These are phyloP conservation scores for Nebria ingens DNA, from an alignment of 1,140 invertebrate genomes.

Conservation along the genomic window DNA sequence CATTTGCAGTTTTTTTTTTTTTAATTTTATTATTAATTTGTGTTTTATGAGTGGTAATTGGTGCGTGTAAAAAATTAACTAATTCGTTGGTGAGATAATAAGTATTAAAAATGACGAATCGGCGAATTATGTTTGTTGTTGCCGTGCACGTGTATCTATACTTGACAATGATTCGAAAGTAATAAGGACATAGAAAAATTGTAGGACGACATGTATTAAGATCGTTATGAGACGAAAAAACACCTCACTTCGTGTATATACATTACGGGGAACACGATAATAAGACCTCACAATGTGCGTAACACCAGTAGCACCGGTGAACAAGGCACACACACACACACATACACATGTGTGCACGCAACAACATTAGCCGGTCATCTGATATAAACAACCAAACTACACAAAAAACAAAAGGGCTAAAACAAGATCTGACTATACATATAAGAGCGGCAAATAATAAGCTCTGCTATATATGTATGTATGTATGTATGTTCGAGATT, in stretches of 20 bases:
- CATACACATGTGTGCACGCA: neutral
- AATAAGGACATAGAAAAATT: neutral
- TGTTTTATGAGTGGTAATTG: too few relatives aligned
- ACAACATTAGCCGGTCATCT: neutral
- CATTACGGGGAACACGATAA: neutral
- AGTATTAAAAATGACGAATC: too few relatives aligned
- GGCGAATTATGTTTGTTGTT: too few relatives aligned
- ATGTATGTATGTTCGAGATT: slow-evolving; percentile 2
- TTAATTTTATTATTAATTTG: too few relatives aligned
- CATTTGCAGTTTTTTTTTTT: too few relatives aligned
- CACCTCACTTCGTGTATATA: neutral
- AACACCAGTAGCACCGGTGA: neutral
- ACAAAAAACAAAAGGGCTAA: too few relatives aligned
- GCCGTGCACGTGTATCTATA: too few relatives aligned
- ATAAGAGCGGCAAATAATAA: neutral
- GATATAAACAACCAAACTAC: neutral
- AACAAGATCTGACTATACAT: too few relatives aligned
- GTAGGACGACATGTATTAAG: too few relatives aligned
- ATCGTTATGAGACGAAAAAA: neutral
- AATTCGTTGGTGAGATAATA: too few relatives aligned
- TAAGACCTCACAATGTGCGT: neutral
- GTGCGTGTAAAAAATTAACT: too few relatives aligned
- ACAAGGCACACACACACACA: neutral
- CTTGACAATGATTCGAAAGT: too few relatives aligned
- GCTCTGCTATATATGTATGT: neutral